Base-by-base conservation (phyloP, 2,888 invertebrate genomes). In the Orgyia antiqua region DNA sequence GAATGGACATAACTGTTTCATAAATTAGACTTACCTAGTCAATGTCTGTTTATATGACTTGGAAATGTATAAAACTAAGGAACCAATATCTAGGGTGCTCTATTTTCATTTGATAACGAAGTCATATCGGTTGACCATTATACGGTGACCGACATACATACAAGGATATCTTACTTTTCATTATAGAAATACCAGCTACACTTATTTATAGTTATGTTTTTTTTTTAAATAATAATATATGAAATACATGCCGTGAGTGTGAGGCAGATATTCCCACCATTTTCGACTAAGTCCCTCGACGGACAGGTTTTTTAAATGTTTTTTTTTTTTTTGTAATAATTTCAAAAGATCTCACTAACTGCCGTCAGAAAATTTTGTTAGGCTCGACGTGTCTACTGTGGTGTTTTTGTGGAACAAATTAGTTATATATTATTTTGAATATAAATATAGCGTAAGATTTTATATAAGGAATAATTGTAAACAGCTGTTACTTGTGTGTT, bases 261-360 rank as follows among this genome's bases (percentile, higher is more conserved):
- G 79, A 70, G 82, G 82, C 84, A 78, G 73, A 59, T 56, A 63
- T 71, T 71, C 83, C 84, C 84, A 84, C 84, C 83, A 76, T 58
- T 10, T 58, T 68, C 67, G 70, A 75, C 68, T 78, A 74, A 68
- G 74, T 75, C 68, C 66, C 53, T 34, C 37, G 48, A 53, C 52
- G 77, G 72, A 68, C 68, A 67, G 62, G 69, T 60, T 60, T 56
- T 59, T 63, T 67, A 33, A 18, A 31, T 36, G 53, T 65, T 53
- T 62, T 64, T 24, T 62, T 66, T 64, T 62, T 64, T 24, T 62
- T 67, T 64, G 63, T 72, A 65, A n/a, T 73, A 74, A 66, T 70
- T 71, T 67, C 58, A 48, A 64, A 72, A 73, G 80, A 80, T 80
- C 80, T 80, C 80, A 77, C 56, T 50, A 65, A 67, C 71, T 74